Percentiles rank a stretch among this genome's conserved stretches.
Evolutionary conservation across 2,888 invertebrate genomes (phyloP).

Genomic region (Himalopsyche anomala): DNA sequence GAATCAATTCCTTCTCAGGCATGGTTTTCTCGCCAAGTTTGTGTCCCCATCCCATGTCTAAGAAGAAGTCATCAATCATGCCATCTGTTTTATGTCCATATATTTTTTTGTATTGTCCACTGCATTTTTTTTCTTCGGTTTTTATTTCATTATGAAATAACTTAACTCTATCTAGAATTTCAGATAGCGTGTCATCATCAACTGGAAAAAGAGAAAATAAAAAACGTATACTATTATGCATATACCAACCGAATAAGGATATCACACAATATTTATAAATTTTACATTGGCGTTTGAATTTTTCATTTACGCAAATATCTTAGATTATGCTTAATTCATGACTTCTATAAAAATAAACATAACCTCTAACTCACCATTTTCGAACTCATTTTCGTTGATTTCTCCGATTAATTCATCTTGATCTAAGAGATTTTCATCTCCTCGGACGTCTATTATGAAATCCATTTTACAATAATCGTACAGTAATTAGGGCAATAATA

Average conservation of each 20-base stretch:
- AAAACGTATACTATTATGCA: neutral
- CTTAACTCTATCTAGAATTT: conserved; percentile 71
- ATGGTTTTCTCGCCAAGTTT: conserved; percentile 69
- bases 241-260: neutral
- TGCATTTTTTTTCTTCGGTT: conserved; percentile 67
- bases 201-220: conserved; percentile 68
- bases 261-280: neutral
- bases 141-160: conserved; percentile 72
- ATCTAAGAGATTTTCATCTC: conserved; percentile 72
- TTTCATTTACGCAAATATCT: neutral
- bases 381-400: conserved; percentile 67
- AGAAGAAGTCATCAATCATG: conserved; percentile 72
- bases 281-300: neutral
- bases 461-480: conserved; percentile 71
- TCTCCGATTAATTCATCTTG: conserved; percentile 69
- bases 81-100: conserved; percentile 70
- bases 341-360: conserved; percentile 34
- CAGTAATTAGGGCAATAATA: neutral
- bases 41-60: conserved; percentile 73
- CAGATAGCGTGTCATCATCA: conserved; percentile 69
- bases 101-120: conserved; percentile 71
- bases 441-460: conserved; percentile 78
- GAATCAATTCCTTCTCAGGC: conserved; percentile 64
- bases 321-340: neutral
- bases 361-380: conserved; percentile 61